Evolutionary conservation across 2,888 invertebrate genomes (phyloP), one percentile per base, ranked within the genome.

Genomic region (Megastigmus dorsalis): DNA sequence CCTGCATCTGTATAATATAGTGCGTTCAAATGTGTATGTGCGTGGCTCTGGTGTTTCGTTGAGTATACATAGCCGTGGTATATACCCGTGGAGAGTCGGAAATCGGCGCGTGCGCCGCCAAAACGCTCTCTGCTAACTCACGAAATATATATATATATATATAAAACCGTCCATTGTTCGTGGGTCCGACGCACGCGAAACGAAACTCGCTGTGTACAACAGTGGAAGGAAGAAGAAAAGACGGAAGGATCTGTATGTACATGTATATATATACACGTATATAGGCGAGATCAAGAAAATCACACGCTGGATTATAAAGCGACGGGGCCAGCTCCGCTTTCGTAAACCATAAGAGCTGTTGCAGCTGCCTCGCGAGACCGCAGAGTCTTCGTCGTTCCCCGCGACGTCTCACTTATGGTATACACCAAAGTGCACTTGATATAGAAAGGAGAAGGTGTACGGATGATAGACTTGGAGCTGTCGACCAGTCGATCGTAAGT

Each of bases 221-320:
- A 20, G 55, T 18, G 13, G 36, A 15, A 23, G 57, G 10, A 38
- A 52, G 10, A 50, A 18, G 36, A 10, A 41, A 0, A 18, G 10
- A 9, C 13, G 41, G 28, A 26, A 57, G 38, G 43, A 30, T 9
- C 2, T n/a, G 7, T 4, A 28, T 3, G n/a, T n/a, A n/a, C n/a
- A n/a, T n/a, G n/a, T n/a, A n/a, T n/a, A n/a, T n/a, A n/a, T n/a
- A n/a, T n/a, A n/a, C n/a, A n/a, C n/a, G n/a, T n/a, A 66, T 1
- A 41, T 6, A 67, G 20, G n/a, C 5, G 41, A 30, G 20, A n/a
- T n/a, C n/a, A n/a, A n/a, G n/a, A n/a, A 36, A 68, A 68, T 68
- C 57, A 48, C 67, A 68, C 57, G 68, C 68, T 68, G 48, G 68
- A 68, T 68, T 59, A 43, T 4, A 48, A 26, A 28, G 18, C 48